phyloP scores from a whole-genome alignment of 2,888 invertebrate species.

The Xestia rhomboidea region DNA sequence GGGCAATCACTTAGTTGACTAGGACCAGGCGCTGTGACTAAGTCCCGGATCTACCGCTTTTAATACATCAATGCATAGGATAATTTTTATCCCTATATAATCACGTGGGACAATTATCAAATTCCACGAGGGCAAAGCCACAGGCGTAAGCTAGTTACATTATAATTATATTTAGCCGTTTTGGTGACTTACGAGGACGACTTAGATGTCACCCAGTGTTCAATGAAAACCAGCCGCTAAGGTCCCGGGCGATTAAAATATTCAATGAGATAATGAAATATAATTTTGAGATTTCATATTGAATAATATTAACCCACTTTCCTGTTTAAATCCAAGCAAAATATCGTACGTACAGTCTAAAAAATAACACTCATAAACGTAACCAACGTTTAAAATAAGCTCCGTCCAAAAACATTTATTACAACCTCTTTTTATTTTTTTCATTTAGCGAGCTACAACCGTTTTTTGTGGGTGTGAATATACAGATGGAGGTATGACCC shows the following conservation, averaged over 20 bases:
- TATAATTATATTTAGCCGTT: no score
- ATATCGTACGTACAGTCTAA: slow-evolving; percentile 1
- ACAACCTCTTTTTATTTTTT: slow-evolving; percentile 57
- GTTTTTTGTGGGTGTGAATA: slow-evolving; percentile 59
- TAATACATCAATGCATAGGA: no score
- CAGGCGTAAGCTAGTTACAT: background rate
- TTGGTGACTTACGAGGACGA: no score
- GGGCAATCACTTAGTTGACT: no score
- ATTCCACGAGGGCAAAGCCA: no score
- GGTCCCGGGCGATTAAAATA: background rate
- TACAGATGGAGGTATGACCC: slow-evolving; percentile 53
- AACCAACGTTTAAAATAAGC: slow-evolving; percentile 45
- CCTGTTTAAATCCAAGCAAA: slow-evolving; percentile 30
- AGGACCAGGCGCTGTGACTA: no score
- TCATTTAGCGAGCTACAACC: slow-evolving; percentile 46
- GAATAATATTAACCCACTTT: slow-evolving; percentile 10
- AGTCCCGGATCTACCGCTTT: no score
- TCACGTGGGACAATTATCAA: no score
- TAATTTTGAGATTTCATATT: background rate
- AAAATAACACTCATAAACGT: slow-evolving; percentile 29
- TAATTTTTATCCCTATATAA: no score
- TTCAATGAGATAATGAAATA: background rate
- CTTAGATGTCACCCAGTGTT: no score
- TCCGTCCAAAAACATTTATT: slow-evolving; percentile 45
- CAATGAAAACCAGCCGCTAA: background rate